phyloP scores from a whole-genome alignment of 2,888 invertebrate species.

The Deroplatys truncata region DNA sequence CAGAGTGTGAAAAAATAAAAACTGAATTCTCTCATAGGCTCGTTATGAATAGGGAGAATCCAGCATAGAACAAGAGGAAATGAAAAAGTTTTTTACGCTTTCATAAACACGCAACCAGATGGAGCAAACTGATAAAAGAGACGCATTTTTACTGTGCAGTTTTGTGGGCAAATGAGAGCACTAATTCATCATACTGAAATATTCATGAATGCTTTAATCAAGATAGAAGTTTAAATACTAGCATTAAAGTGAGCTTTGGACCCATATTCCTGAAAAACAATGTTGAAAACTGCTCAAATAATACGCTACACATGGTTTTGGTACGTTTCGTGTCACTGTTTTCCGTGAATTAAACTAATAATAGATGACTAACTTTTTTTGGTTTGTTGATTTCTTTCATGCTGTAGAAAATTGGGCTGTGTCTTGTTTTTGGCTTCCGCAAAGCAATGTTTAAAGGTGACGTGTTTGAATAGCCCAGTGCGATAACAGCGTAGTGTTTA shows the following conservation, averaged over 20 bases:
- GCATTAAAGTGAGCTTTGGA: neutral
- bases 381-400: neutral
- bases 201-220: slow-evolving; percentile 3
- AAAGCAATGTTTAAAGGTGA: too few species aligned
- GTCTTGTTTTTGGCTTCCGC: neutral
- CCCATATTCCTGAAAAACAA: neutral
- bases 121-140: neutral
- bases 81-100: neutral
- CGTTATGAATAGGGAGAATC: neutral
- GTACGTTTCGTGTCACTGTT: neutral
- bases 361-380: neutral
- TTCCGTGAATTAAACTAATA: neutral
- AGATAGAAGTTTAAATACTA: slow-evolving; percentile 15
- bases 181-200: slow-evolving; percentile 15
- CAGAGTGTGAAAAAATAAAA: neutral
- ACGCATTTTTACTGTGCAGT: slow-evolving; percentile 16
- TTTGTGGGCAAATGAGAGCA: slow-evolving; percentile 3
- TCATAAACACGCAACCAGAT: slow-evolving; percentile 2
- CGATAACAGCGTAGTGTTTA: too few species aligned
- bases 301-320: slow-evolving; percentile 2
- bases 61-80: neutral
- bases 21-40: neutral
- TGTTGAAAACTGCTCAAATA: neutral
- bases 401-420: neutral
- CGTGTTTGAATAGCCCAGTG: too few species aligned